These are phyloP conservation scores for Linyphia triangularis DNA, from an alignment of 2,888 invertebrate genomes.

Conservation along the genomic window DNA sequence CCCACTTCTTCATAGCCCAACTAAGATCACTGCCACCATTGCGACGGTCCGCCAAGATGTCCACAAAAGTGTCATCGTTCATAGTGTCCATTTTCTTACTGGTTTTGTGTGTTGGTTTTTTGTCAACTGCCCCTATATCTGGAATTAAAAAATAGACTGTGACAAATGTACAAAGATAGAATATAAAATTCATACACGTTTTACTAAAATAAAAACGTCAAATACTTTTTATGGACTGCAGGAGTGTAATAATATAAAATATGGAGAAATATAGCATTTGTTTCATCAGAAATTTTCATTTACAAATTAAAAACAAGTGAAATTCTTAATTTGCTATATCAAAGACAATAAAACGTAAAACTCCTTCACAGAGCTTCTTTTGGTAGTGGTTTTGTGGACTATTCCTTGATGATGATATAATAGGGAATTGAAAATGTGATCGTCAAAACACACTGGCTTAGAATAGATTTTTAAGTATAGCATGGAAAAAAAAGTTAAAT, in stretches of 20 bases:
- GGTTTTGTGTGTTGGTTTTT: not conserved
- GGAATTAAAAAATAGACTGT: not conserved
- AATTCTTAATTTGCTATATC: no score
- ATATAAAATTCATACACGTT: not conserved
- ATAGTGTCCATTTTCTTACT: not conserved
- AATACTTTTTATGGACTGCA: not conserved
- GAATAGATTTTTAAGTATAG: no score
- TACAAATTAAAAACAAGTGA: no score
- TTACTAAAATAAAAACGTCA: not conserved
- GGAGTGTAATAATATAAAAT: not conserved
- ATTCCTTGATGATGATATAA: no score
- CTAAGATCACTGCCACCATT: constrained; percentile 83
- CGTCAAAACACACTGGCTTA: no score
- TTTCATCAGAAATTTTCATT: not conserved
- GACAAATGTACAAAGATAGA: not conserved
- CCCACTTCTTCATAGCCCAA: constrained; percentile 85
- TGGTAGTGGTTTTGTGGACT: no score
- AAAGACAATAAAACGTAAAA: no score
- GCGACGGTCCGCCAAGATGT: constrained; percentile 71
- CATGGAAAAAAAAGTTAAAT: no score
- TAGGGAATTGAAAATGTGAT: no score
- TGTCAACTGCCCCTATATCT: not conserved
- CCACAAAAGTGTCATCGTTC: constrained; percentile 61
- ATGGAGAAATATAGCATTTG: not conserved
- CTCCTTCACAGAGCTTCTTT: no score